These are phyloP conservation scores for Vicugna pacos DNA, from an alignment of 2,113 vertebrate species.

Conservation along the genomic window DNA sequence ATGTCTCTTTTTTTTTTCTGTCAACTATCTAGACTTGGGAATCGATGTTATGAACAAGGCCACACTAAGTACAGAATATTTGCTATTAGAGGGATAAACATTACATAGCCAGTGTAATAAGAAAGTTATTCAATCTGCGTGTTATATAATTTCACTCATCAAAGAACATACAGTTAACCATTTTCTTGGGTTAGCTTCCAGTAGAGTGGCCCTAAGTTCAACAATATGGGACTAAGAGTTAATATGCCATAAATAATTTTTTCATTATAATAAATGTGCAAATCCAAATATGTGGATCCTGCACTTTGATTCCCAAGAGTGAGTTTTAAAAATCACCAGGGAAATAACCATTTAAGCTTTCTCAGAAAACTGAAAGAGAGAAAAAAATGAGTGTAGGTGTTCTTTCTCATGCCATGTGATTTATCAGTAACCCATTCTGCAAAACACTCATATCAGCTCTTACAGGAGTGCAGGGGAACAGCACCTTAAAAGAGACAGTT, in stretches of 20 bases:
- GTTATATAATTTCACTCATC: neutral
- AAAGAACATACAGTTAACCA: neutral
- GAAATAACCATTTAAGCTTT: neutral
- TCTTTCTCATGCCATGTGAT: neutral
- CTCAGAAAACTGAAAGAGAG: neutral
- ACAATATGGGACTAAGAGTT: neutral
- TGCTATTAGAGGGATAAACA: neutral
- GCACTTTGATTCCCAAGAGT: neutral
- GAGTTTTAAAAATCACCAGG: neutral
- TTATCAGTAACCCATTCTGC: neutral
- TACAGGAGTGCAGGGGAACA: neutral
- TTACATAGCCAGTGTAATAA: neutral
- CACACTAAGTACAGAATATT: neutral
- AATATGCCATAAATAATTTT: neutral
- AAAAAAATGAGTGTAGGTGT: neutral
- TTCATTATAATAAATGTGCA: slow-evolving; percentile 10
- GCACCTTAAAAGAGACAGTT: slow-evolving; percentile 10
- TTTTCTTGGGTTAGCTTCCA: neutral
- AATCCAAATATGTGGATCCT: neutral
- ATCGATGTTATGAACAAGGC: neutral
- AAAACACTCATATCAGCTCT: neutral
- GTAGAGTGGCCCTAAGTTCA: slow-evolving; percentile 20
- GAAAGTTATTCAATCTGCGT: neutral
- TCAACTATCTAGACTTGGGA: neutral
- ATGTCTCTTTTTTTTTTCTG: neutral